Conservation (phyloP, 2,797 vertebrate species). For the Remorina albescens region DNA sequence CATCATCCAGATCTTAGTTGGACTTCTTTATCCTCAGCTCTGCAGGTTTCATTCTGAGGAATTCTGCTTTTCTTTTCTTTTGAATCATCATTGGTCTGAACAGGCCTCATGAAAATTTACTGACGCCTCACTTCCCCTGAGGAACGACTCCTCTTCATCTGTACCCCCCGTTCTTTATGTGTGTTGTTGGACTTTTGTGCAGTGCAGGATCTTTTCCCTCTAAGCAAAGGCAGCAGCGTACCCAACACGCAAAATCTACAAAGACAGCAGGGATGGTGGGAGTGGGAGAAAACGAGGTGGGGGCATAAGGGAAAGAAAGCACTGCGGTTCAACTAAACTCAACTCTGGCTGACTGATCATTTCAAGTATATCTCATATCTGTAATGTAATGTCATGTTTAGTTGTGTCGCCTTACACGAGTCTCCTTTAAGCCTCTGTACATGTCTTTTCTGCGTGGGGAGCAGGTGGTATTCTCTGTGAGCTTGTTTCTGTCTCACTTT, state of each 20-base stretch:
- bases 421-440: too few relatives aligned
- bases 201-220: constrained; percentile 8
- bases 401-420: background rate
- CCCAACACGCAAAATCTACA: constrained; percentile 4
- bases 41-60: constrained; percentile 16
- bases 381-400: background rate
- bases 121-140: constrained; percentile 44
- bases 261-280: constrained; percentile 41
- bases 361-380: background rate
- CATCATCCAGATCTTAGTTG: constrained; percentile 16
- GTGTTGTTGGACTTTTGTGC: constrained; percentile 20
- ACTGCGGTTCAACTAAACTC: background rate
- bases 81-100: constrained; percentile 29
- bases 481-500: too few relatives aligned
- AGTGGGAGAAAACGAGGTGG: constrained; percentile 8
- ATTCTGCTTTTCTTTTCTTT: constrained; percentile 25
- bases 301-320: background rate
- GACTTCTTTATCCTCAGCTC: background rate
- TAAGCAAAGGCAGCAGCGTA: background rate
- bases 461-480: too few relatives aligned
- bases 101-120: constrained; percentile 14
- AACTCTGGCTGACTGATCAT: background rate
- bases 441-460: too few relatives aligned
- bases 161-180: constrained; percentile 25
- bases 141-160: constrained; percentile 44